Base-by-base conservation (phyloP, 2,888 invertebrate species). In the Mellilla xanthometata region DNA sequence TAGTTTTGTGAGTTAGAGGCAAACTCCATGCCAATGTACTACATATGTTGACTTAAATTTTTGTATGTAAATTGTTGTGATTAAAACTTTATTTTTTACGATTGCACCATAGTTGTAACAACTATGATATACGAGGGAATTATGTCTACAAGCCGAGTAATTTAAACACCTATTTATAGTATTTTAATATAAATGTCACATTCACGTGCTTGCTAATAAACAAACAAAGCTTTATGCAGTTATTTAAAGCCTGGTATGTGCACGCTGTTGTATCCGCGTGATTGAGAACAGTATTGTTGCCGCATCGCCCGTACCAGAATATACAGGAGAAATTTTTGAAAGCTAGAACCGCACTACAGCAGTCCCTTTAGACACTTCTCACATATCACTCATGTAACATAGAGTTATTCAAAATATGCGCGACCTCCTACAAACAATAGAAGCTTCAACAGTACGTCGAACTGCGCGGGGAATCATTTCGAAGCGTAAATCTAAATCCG, bases 401-500 rank as follows among this genome's bases (percentile, higher is more conserved):
- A 3, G 3, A 19, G 15, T 1, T n/a, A 28, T 19, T 15, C 19
- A 11, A 15, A 28, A 15, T 36, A 15, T 12, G 15, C 11, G 15
- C 3, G 11, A 12, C 19, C 27, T 12, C 12, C 7, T n/a, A 28
- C 19, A 28, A 36, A 36, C 36, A 36, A 36, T 36, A 29, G 36
- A 28, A 28, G 12, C 12, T 34, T 43, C 31, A 40, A 40, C 52
- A 49, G 42, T 46, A 43, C 60, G 46, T 57, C 42, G 49, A 52
- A 55, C 57, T 54, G 58, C 56, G 62, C 58, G 61, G 55, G 64
- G 68, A 73, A 73, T 73, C 73, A 72, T 70, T 60, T 50, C 56
- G 68, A 64, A 72, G 66, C 74, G 72, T 77, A 72, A 81, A 79
- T 84, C 79, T 84, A 83, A 85, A 84, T 76, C 36, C 28, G 69